A percentile compares a stretch with the other conserved stretches of the same genome.
These are phyloP conservation scores for Pterois miles DNA, from an alignment of 2,797 vertebrate genomes.

Conservation along the genomic window DNA sequence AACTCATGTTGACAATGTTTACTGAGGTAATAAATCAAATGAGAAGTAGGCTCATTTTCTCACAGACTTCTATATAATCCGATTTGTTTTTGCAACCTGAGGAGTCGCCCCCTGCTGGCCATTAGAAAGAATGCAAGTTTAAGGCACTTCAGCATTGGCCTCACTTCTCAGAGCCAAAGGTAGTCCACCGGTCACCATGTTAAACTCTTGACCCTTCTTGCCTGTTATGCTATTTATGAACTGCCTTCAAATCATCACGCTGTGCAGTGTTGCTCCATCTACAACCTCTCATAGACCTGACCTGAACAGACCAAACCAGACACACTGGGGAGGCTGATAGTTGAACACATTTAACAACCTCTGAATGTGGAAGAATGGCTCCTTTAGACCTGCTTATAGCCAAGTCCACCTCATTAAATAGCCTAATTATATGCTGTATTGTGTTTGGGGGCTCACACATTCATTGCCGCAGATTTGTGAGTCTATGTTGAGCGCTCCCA, in stretches of 20 bases:
- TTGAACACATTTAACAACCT: conserved; percentile 44
- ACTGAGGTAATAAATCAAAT: too few relatives aligned
- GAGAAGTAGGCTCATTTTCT: too few relatives aligned
- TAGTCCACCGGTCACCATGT: neutral
- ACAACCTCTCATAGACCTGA: neutral
- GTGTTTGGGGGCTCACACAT: conserved; percentile 60
- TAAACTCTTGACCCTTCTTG: neutral
- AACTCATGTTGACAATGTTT: too few relatives aligned
- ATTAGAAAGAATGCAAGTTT: too few relatives aligned
- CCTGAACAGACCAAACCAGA: neutral
- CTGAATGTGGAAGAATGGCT: conserved; percentile 45
- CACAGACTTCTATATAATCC: too few relatives aligned
- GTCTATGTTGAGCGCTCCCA: conserved; percentile 66
- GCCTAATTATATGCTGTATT: conserved; percentile 71
- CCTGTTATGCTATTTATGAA: neutral
- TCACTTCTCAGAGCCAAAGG: neutral
- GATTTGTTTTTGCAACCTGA: too few relatives aligned
- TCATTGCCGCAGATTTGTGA: conserved; percentile 56
- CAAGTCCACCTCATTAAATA: conserved; percentile 70
- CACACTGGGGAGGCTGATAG: neutral
- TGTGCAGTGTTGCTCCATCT: neutral
- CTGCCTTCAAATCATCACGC: neutral
- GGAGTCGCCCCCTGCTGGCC: too few relatives aligned
- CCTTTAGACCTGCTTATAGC: conserved; percentile 60
- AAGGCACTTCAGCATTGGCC: neutral